Percentiles rank a stretch among this genome's conserved stretches.
Evolutionary conservation across 2,888 invertebrate genomes (phyloP).

Genomic region (Drosophila meridionalis): DNA sequence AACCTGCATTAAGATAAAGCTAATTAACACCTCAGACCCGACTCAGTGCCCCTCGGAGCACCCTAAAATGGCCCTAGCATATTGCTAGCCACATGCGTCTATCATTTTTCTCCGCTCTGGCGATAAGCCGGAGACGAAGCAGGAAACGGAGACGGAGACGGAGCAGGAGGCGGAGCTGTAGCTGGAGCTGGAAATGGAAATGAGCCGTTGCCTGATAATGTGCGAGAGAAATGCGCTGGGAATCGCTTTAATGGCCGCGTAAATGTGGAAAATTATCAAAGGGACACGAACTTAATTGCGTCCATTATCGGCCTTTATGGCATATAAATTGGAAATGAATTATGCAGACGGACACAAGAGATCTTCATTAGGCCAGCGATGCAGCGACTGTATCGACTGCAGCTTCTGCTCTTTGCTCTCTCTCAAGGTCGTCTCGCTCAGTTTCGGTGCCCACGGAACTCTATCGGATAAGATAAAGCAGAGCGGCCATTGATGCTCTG

Average conservation of each 20-base stretch:
- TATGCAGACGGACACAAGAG: conserved; percentile 65
- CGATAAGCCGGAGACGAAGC: conserved; percentile 57
- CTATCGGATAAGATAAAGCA: conserved; percentile 35
- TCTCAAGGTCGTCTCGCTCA: conserved; percentile 11
- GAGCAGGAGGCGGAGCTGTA: neutral
- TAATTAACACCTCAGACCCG: conserved; percentile 78
- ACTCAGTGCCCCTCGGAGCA: conserved; percentile 5
- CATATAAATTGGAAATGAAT: conserved; percentile 79
- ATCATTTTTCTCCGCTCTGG: conserved; percentile 58
- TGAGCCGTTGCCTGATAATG: conserved; percentile 58
- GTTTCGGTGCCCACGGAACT: neutral
- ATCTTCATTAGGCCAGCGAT: conserved; percentile 59
- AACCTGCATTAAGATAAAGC: conserved; percentile 81
- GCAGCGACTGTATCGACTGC: neutral
- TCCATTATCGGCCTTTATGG: conserved; percentile 76
- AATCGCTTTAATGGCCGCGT: conserved; percentile 78
- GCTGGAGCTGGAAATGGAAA: conserved; percentile 56
- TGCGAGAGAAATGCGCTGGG: conserved; percentile 69
- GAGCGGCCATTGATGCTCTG: conserved; percentile 27
- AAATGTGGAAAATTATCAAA: conserved; percentile 79
- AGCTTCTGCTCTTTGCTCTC: neutral
- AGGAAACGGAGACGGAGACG: neutral
- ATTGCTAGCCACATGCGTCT: conserved; percentile 42
- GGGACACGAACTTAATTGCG: conserved; percentile 82
- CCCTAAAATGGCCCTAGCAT: conserved; percentile 27